Base-by-base conservation (phyloP, 2,113 vertebrate genomes). In the Trichomycterus rosablanca region DNA sequence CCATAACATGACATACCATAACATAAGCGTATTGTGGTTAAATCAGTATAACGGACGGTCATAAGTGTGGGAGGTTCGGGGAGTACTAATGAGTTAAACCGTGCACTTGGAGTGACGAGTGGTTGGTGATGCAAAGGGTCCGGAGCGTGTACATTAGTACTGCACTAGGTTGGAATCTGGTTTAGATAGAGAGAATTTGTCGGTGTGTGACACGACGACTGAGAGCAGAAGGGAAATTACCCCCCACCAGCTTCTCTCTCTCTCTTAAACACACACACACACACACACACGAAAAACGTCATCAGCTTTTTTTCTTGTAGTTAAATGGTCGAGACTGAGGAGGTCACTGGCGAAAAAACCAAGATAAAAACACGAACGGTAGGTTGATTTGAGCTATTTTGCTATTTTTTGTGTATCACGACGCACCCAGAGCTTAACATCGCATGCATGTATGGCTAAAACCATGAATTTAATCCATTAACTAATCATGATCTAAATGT, bases 301-400 rank as follows among this genome's bases (percentile, higher is more conserved):
- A 88, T 89, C 88, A 82, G 70, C 79, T 82, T 87, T 86, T 87
- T 86, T 84, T 76, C 71, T 71, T 83, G 75, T 87, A 83, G 91
- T 91, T 90, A 91, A 86, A 82, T 88, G 87, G 83, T 86, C 64
- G 81, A 85, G 82, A 84, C 80, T 82, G 89, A 87, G 84, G 82
- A 82, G 84, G 83, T 84, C 82, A 81, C 74, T 73, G 74, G 76
- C 65, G 61, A 71, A 66, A 63, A 71, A 66, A 72, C 66, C 56
- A 51, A 80, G 77, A 88, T 83, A 45, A 40, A 39, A 22, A 56
- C 16, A 44, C 22, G 84, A 34, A 74, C 76, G 81, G 78, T 82
- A 80, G 68, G 77, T 82, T 49, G 75, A 23, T 59, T 67, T 28
- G 20, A 7, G 63, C 59, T 51, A 39, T 14, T 53, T 11, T 49